These are phyloP conservation scores for Pangasianodon hypophthalmus DNA, from an alignment of 2,113 vertebrate genomes.

Conservation along the genomic window DNA sequence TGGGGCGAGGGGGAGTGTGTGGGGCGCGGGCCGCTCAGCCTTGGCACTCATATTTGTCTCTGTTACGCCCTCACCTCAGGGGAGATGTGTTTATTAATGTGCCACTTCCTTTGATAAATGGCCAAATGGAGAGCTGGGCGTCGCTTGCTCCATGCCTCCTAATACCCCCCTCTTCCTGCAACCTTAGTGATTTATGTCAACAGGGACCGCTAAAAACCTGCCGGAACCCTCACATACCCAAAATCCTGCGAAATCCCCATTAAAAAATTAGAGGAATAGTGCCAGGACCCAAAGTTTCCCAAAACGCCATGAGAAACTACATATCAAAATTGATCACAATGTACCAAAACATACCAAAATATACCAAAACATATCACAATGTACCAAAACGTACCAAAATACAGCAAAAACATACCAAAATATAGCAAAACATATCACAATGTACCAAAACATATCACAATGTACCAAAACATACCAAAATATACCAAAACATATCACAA, in stretches of 20 bases:
- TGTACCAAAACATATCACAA: background rate
- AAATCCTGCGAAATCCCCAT: conserved; percentile 10
- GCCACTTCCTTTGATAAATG: conserved; percentile 90
- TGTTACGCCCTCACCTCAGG: conserved; percentile 84
- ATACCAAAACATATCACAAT: background rate
- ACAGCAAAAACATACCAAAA: background rate
- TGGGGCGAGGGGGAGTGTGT: conserved; percentile 66
- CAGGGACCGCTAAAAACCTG: conserved; percentile 32
- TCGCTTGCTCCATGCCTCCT: conserved; percentile 73
- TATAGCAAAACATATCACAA: background rate
- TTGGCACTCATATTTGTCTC: conserved; percentile 88
- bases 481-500: background rate
- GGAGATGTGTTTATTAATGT: conserved; percentile 95
- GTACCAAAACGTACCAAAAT: background rate
- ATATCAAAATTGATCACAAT: background rate
- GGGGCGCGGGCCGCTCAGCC: conserved; percentile 74
- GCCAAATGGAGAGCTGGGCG: conserved; percentile 85
- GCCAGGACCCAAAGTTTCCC: background rate
- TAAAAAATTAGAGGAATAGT: no score
- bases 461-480: background rate
- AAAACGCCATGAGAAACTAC: background rate
- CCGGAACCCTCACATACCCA: background rate
- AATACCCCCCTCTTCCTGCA: conserved; percentile 59
- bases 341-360: background rate
- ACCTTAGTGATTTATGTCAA: conserved; percentile 66